Base-by-base conservation (phyloP, 2,888 invertebrate species). In the Pemphredon lugubris region DNA sequence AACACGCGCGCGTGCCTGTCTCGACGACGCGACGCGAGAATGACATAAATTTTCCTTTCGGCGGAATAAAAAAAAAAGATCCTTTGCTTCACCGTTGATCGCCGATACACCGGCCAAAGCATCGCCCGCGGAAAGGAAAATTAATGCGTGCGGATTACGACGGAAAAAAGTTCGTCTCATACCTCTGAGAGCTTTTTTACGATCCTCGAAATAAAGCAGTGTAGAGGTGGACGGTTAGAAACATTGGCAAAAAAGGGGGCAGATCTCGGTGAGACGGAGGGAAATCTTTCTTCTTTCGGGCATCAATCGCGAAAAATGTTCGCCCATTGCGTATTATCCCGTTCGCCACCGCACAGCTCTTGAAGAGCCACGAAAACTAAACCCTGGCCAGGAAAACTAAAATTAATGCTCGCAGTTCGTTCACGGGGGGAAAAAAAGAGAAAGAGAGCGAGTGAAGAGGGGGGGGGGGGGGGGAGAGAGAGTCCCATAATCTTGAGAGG, bases 401-500 rank as follows among this genome's bases (percentile, higher is more conserved):
- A 77, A 77, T 77, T 74, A 77, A 77, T 74, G 77, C 70, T 59
- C 30, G 53, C 45, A 53, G 61, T 47, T 45, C 50, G 26, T 51
- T 32, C n/a, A n/a, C n/a, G n/a, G n/a, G n/a, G n/a, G 26, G 40
- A 32, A 21, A 26, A 30, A 44, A 63, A 57, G 51, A n/a, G n/a
- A n/a, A n/a, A n/a, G n/a, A n/a, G n/a, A n/a, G n/a, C n/a, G n/a
- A n/a, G n/a, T n/a, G n/a, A n/a, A n/a, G n/a, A n/a, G n/a, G n/a
- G n/a, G n/a, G n/a, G n/a, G n/a, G n/a, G n/a, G n/a, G n/a, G n/a
- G 26, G 40, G 26, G 16, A 26, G 21, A 44, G 59, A 57, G 57
- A 45, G 34, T 73, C 66, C 67, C 65, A 77, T 78, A 78, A 75
- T 67, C 73, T 73, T 75, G 69, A 77, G 60, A 75, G 78, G 54